Conservation (phyloP, 2,113 vertebrate species). For the Rhea americana region DNA sequence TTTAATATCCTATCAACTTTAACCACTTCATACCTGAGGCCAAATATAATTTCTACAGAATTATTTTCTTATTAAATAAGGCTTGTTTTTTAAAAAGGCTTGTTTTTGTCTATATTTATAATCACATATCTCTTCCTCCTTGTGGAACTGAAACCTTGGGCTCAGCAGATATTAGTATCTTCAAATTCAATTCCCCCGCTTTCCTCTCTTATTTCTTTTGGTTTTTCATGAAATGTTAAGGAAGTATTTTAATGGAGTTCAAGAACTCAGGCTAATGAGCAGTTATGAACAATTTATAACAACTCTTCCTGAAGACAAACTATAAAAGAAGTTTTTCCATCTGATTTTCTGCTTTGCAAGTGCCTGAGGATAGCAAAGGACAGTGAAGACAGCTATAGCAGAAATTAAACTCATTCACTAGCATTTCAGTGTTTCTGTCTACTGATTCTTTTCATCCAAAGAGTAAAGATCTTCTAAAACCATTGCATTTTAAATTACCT, state of each 20-base stretch:
- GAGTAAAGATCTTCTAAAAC: neutral
- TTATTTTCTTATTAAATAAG: neutral
- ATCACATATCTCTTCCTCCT: neutral
- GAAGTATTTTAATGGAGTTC: slow-evolving; percentile 25
- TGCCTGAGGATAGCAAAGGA: neutral
- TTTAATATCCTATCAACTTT: neutral
- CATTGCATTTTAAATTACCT: neutral
- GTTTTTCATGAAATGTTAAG: neutral
- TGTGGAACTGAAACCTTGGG: neutral
- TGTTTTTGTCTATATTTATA: neutral
- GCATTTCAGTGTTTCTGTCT: neutral
- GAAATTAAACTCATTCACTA: neutral
- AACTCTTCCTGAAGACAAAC: slow-evolving; percentile 3
- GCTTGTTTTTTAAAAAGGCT: no score
- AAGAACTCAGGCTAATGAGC: neutral
- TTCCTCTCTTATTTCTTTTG: neutral
- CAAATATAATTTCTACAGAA: neutral
- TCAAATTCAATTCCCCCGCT: neutral
- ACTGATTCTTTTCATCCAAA: neutral
- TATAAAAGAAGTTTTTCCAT: neutral
- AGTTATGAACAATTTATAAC: slow-evolving; percentile 21
- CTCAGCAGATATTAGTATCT: neutral
- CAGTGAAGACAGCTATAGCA: neutral
- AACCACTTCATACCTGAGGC: neutral
- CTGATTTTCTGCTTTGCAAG: neutral